A percentile compares a stretch with the other conserved stretches of the same genome.
Evolutionary conservation across 1,140 invertebrate genomes (phyloP).

Genomic region (Lordiphosa clarofinis): DNA sequence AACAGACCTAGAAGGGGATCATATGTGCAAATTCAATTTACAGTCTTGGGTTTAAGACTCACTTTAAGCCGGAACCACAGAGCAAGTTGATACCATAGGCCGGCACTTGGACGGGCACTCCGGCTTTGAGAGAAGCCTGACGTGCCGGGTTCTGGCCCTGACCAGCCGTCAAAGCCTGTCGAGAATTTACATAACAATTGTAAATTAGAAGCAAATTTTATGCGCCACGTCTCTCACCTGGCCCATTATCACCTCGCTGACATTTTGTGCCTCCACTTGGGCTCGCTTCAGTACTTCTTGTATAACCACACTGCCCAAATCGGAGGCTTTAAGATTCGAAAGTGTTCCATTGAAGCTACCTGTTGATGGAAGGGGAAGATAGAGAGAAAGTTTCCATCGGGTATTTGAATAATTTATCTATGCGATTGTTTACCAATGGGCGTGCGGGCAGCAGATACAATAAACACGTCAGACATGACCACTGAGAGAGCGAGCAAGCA

Average conservation of each 20-base stretch:
- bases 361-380: constrained; percentile 24
- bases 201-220: constrained; percentile 12
- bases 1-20: constrained; percentile 82
- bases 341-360: constrained; percentile 87
- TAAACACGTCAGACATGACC: constrained; percentile 73
- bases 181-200: constrained; percentile 45
- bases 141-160: constrained; percentile 93
- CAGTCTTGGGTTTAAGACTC: constrained; percentile 12
- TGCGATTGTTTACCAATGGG: constrained; percentile 72
- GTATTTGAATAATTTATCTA: constrained; percentile 25
- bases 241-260: constrained; percentile 92
- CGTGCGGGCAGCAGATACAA: constrained; percentile 79
- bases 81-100: constrained; percentile 91
- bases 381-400: constrained; percentile 61
- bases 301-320: constrained; percentile 89
- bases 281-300: constrained; percentile 85
- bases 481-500: neutral
- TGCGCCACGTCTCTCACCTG: constrained; percentile 83
- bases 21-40: neutral
- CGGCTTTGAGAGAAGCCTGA: constrained; percentile 89
- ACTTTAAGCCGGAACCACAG: constrained; percentile 93
- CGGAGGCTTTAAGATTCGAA: constrained; percentile 85
- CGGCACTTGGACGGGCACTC: constrained; percentile 87
- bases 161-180: constrained; percentile 85
- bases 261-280: constrained; percentile 83